Evolutionary conservation across 92 coral and sea anemone species (phyloP).

Genomic region (Galaxea fascicularis): DNA sequence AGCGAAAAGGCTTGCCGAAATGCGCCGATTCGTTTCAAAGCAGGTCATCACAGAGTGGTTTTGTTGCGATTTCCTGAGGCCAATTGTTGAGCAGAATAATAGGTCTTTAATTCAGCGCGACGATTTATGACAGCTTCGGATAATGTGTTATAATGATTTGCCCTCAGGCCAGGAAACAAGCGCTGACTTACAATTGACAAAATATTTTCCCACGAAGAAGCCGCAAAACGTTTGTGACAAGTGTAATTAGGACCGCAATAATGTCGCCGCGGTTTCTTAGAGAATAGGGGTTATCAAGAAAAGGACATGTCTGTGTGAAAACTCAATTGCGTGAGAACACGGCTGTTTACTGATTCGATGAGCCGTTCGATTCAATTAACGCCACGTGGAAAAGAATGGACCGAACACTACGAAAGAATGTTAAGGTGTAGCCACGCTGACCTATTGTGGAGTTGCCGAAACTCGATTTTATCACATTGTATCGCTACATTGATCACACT

Average conservation of each 20-base stretch:
- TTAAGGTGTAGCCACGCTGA: conserved; percentile 2
- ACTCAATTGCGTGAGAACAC: conserved; percentile 52
- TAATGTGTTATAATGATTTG: conserved; percentile 35
- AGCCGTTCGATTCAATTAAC: conserved; percentile 39
- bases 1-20: conserved; percentile 47
- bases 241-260: conserved; percentile 84
- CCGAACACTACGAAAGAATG: conserved; percentile 12
- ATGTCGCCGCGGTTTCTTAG: conserved; percentile 67
- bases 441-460: conserved; percentile 12
- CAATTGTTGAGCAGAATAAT: conserved; percentile 63
- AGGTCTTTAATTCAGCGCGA: conserved; percentile 50
- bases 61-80: conserved; percentile 71
- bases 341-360: conserved; percentile 46
- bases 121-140: conserved; percentile 43
- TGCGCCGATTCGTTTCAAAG: conserved; percentile 63
- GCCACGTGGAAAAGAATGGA: conserved; percentile 34
- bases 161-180: conserved; percentile 69
- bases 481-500: conserved; percentile 8
- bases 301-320: conserved; percentile 42
- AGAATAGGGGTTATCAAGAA: conserved; percentile 65
- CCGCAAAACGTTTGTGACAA: conserved; percentile 81
- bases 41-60: conserved; percentile 61
- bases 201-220: conserved; percentile 91
- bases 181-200: conserved; percentile 68
- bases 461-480: conserved; percentile 10